These are phyloP conservation scores for Tamandua tetradactyla DNA, from an alignment of 2,797 vertebrate species.

Conservation along the genomic window DNA sequence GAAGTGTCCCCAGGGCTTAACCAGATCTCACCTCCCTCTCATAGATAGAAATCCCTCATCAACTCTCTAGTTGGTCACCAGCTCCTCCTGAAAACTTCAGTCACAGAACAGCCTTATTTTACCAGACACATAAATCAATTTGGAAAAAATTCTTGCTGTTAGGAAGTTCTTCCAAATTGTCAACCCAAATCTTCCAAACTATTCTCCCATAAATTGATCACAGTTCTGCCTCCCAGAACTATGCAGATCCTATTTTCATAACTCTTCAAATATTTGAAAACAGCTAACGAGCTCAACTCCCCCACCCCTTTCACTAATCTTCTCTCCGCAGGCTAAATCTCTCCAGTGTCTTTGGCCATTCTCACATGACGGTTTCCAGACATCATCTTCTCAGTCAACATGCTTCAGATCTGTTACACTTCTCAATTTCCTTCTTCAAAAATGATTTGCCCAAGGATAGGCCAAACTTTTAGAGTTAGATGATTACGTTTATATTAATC, in stretches of 20 bases:
- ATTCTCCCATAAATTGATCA: neutral
- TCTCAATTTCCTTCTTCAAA: slow-evolving; percentile 21
- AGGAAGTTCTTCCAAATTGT: neutral
- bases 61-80: neutral
- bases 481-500: neutral
- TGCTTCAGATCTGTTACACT: neutral
- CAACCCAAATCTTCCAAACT: neutral
- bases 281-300: neutral
- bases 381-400: neutral
- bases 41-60: neutral
- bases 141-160: neutral
- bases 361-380: neutral
- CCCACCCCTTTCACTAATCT: no score
- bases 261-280: neutral
- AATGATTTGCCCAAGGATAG: neutral
- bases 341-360: neutral
- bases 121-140: neutral
- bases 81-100: neutral
- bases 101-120: neutral
- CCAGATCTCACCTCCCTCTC: neutral
- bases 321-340: neutral
- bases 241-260: neutral
- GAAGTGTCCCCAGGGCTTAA: neutral
- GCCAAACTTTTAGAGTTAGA: neutral
- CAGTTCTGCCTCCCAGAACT: neutral